Evolutionary conservation across 2,797 vertebrate genomes (phyloP), one percentile per base, ranked within the genome.

Genomic region (Ispidina picta): DNA sequence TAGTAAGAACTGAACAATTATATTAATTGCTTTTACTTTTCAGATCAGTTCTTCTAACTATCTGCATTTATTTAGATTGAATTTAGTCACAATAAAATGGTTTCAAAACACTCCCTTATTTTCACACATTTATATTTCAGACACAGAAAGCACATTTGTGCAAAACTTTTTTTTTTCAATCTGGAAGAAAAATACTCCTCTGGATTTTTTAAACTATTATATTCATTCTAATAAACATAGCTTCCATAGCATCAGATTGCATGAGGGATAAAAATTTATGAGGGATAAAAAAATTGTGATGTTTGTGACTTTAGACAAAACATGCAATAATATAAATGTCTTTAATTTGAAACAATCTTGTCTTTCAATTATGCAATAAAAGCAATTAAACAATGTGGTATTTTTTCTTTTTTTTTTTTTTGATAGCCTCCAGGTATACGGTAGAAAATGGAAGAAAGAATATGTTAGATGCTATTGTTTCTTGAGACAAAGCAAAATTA

Each of bases 241-340:
- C 2, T 43, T 69, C 41, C 2, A n/a, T 62, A 78, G 7, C 19
- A 58, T 31, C 5, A 51, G 14, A 21, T 12, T 20, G 4, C 2
- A 59, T 56, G 37, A 39, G 37, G 37, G 14, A 15, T 39, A 39
- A 39, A 39, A 39, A 39, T 60, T 70, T 37, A n/a, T 54, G 51
- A 10, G 51, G 22, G 44, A 29, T 6, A 10, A 51, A 37, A 3
- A 46, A 22, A 26, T 58, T 33, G 22, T 22, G 1, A 28, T 13
- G 1, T 3, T 59, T 88, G 10, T 76, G n/a, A 8, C 6, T 60
- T 46, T 46, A 62, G 26, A 77, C 12, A 25, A 33, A 62, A 0
- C 0, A 0, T 3, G 41, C 10, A 44, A 25, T 48, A 59, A 44
- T 21, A 31, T 15, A 12, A 14, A 23, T 2, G 13, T 16, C 0